A percentile compares a stretch with the other conserved stretches of the same genome.
These are phyloP conservation scores for Ectobius pallidus DNA, from an alignment of 2,888 invertebrate species.

Conservation along the genomic window DNA sequence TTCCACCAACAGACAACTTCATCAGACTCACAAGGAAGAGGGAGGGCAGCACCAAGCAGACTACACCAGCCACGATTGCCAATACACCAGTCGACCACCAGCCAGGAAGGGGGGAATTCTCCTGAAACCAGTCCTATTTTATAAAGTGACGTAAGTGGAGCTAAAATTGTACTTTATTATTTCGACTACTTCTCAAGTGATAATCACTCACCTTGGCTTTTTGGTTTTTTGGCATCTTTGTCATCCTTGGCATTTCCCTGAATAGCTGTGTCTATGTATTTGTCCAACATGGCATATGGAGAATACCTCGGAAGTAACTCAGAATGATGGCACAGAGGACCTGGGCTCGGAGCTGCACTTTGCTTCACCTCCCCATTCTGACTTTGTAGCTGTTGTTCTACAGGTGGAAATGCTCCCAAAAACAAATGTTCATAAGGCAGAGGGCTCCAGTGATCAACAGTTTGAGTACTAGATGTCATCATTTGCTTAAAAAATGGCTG, in stretches of 20 bases:
- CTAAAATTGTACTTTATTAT: no score
- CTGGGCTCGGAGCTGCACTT: slow-evolving; percentile 53
- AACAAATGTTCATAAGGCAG: slow-evolving; percentile 77
- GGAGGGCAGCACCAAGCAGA: no score
- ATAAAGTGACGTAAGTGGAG: no score
- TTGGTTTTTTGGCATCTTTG: slow-evolving; percentile 33
- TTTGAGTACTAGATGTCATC: slow-evolving; percentile 64
- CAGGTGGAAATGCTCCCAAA: slow-evolving; percentile 64
- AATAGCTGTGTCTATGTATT: slow-evolving; percentile 57
- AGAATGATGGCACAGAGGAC: slow-evolving; percentile 49
- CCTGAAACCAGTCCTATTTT: no score
- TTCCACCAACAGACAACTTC: no score
- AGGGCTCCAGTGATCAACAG: slow-evolving; percentile 69
- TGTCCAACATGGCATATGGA: slow-evolving; percentile 67
- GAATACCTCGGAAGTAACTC: slow-evolving; percentile 54
- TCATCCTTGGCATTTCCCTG: slow-evolving; percentile 22
- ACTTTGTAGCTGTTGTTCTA: slow-evolving; percentile 11
- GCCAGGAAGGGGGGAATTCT: no score
- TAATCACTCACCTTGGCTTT: slow-evolving; percentile 27
- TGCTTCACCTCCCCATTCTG: slow-evolving; percentile 42
- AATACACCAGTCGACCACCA: no score
- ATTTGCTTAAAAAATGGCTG: slow-evolving; percentile 42
- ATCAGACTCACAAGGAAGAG: no score
- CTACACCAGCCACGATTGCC: no score
- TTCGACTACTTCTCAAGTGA: no score